Evolutionary conservation across 2,113 vertebrate species (phyloP).

Genomic region (Ia io): DNA sequence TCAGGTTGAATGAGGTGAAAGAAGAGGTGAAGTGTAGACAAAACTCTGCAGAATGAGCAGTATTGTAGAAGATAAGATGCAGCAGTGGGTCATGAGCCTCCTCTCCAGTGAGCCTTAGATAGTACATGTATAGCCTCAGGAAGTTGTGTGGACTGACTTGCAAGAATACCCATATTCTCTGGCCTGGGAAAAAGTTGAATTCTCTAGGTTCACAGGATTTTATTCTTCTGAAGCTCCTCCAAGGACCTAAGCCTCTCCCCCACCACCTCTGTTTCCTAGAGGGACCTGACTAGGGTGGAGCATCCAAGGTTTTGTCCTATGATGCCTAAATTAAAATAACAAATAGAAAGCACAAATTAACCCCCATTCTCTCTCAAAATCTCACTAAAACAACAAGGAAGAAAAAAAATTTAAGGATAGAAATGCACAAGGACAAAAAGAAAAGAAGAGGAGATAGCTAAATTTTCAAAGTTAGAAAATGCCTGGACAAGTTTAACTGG

Average conservation of each 20-base stretch:
- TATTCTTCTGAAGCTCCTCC: neutral
- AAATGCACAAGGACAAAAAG: neutral
- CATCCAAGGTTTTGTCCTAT: neutral
- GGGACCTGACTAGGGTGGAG: neutral
- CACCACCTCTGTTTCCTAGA: neutral
- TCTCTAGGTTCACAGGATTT: neutral
- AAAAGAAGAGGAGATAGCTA: neutral
- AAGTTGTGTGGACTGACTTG: neutral
- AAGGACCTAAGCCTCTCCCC: neutral
- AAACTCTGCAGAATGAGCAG: neutral
- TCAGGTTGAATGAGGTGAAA: neutral
- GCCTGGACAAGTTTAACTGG: neutral
- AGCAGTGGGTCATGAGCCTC: neutral
- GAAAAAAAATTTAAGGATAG: neutral
- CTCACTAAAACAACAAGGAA: neutral
- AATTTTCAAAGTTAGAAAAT: conserved; percentile 27
- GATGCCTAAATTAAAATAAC: neutral
- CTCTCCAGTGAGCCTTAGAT: neutral
- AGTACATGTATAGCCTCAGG: neutral
- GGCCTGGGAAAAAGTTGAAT: neutral
- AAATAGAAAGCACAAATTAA: neutral
- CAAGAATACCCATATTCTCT: neutral
- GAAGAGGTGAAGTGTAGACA: neutral
- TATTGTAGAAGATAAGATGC: neutral
- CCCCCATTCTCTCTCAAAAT: neutral